Evolutionary conservation across 2,888 invertebrate genomes (phyloP).

Genomic region (Drosophila fulvimacula): DNA sequence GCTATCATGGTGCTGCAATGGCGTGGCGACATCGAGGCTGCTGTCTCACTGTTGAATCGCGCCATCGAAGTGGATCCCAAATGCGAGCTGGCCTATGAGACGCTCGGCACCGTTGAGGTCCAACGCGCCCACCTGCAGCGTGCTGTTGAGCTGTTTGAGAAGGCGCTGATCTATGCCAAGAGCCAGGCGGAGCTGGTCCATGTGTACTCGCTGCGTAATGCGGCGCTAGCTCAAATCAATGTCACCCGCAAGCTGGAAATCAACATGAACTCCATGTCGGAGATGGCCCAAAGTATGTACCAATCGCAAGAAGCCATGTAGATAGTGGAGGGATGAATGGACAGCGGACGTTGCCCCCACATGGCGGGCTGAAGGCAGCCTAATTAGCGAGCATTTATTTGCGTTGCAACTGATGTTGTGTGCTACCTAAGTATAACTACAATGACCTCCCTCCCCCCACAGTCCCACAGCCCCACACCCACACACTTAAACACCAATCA

Average conservation of each 20-base stretch:
- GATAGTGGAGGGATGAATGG: not conserved
- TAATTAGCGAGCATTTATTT: slow-evolving; percentile 31
- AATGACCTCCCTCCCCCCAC: not conserved
- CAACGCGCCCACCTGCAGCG: slow-evolving; percentile 92
- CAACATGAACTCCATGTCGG: slow-evolving; percentile 85
- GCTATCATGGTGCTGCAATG: slow-evolving; percentile 93
- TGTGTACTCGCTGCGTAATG: slow-evolving; percentile 94
- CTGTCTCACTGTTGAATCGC: slow-evolving; percentile 91
- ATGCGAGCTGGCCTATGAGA: slow-evolving; percentile 98
- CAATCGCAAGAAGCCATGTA: slow-evolving; percentile 51
- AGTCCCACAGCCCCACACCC: not conserved
- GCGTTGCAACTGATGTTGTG: slow-evolving; percentile 10
- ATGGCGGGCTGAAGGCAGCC: not conserved
- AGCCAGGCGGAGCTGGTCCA: slow-evolving; percentile 96
- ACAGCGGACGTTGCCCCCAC: not conserved
- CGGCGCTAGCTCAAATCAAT: slow-evolving; percentile 94
- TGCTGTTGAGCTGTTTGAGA: slow-evolving; percentile 94
- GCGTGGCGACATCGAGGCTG: slow-evolving; percentile 92
- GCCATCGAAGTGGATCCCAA: slow-evolving; percentile 95
- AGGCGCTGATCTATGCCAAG: slow-evolving; percentile 93
- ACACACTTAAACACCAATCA: slow-evolving; percentile 2
- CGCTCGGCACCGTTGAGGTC: slow-evolving; percentile 96
- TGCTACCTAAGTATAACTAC: slow-evolving; percentile 29
- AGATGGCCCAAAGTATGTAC: slow-evolving; percentile 72
- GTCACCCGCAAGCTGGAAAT: slow-evolving; percentile 91